Base-by-base conservation (phyloP, 2,888 invertebrate genomes). In the Polydrusus cervinus region DNA sequence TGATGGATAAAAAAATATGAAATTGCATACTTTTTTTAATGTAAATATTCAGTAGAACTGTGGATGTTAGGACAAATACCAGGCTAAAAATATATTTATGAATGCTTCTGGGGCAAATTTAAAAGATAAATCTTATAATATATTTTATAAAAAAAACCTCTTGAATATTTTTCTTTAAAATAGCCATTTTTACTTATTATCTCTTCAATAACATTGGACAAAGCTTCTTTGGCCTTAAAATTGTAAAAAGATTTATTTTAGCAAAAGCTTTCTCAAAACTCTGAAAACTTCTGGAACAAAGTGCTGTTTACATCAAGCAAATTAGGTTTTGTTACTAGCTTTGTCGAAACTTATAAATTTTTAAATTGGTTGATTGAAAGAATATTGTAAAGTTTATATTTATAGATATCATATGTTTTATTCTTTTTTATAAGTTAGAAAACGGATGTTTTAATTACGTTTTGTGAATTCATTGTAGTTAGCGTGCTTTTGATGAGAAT, bases 241-340 rank as follows among this genome's bases (percentile, higher is more conserved):
- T 53, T 53, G 9, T 53, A 53, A 53, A 53, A 53, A 30, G 53
- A 53, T 53, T 53, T 53, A 53, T 53, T 30, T 53, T n/a, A 25
- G 53, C 13, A n/a, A 53, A 30, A 53, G 53, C 30, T 53, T 53
- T 53, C 30, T 25, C n/a, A 53, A 53, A 53, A 53, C 30, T 13
- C 53, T 1, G 53, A 53, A 51, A 20, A 53, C 30, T 53, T 53
- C 30, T 53, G 30, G 25, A 53, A 53, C 25, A 53, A 53, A 53
- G n/a, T n/a, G 53, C 25, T 53, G 53, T 53, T 53, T 53, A 53
- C 25, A 53, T 53, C 53, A 30, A 53, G 53, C 53, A 53, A 53
- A 53, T 53, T 53, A 53, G 20, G 53, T 16, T 53, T 53, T 30
- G 53, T 30, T 53, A 53, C 53, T 53, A 7, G 7, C 53, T 53